Evolutionary conservation across 64 coral and sea anemone species (phyloP), one percentile per base, ranked within the genome.

Genomic region (Pocillopora damicornis): DNA sequence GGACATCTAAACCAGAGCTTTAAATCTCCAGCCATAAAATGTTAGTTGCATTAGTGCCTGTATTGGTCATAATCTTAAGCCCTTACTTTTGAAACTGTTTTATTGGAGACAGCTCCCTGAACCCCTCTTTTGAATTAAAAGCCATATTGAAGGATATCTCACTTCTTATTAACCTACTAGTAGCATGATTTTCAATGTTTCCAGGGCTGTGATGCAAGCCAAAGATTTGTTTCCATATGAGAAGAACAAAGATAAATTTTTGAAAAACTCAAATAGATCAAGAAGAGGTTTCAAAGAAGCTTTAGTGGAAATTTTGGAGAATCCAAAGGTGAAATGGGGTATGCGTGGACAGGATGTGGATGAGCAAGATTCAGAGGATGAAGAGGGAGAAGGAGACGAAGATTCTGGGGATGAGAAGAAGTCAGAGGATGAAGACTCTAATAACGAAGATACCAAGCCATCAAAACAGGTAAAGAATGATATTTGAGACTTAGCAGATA

Each of bases 301-400:
- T 9, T 63, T 96, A 12, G 94, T 93, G 22, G 94, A 96, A 79
- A 96, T 96, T 73, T 63, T 96, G 13, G 26, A 89, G 30, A 68
- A 96, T 61, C 94, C 94, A 51, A 96, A 96, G 59, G 88, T 96
- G 1, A 87, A 88, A 17, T 96, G 92, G 61, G 94, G 94, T 8
- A 92, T 87, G 77, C 88, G 94, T 60, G 94, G 94, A 75, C 71
- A 81, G 76, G 79, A 37, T 30, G 91, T 76, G 15, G 94, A 96
- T 5, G 91, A 93, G 9, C 87, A 89, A 1, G 91, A 89, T 14
- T 86, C 85, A 13, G 94, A 96, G 0, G 90, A 92, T 1, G 87
- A 89, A 0, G 80, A 83, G 0, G 90, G 79, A 0, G 87, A 86
- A 9, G 91, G 83, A 11, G 79, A 83, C 2, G 78, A 83, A 0